phyloP scores from a whole-genome alignment of 2,888 invertebrate species.

The Polia nebulosa region DNA sequence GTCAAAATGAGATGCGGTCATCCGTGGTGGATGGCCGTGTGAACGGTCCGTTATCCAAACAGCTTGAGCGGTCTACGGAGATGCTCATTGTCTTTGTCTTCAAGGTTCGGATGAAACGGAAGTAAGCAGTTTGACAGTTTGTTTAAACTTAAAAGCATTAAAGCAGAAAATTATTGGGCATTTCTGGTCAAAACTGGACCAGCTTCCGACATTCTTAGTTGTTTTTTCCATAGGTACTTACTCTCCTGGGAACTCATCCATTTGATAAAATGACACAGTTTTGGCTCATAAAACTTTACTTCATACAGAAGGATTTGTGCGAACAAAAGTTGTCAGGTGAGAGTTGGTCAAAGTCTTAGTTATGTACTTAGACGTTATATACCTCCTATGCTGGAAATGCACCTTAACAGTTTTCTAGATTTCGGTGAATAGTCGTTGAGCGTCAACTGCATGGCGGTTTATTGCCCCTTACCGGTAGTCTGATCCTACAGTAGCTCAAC shows the following conservation, averaged over 20 bases:
- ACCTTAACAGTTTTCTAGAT: background rate
- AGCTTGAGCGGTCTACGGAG: conserved; percentile 78
- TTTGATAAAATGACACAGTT: conserved; percentile 6
- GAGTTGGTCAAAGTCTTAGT: background rate
- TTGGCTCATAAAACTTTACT: background rate
- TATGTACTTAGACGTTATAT: no score
- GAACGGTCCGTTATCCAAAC: conserved; percentile 87
- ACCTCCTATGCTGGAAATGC: background rate
- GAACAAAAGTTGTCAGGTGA: background rate
- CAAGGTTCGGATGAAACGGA: conserved; percentile 57
- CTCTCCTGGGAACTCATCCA: background rate
- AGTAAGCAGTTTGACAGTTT: conserved; percentile 60
- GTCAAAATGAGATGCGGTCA: conserved; percentile 87
- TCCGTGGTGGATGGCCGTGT: conserved; percentile 89
- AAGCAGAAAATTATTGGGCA: conserved; percentile 47
- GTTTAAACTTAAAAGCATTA: conserved; percentile 49
- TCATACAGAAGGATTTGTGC: background rate
- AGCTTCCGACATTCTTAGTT: conserved; percentile 11
- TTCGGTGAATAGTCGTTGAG: background rate
- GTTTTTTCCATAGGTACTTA: background rate
- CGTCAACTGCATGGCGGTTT: conserved; percentile 13
- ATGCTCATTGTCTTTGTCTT: conserved; percentile 57
- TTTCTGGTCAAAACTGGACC: conserved; percentile 35
- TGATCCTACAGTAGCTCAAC: conserved; percentile 4
- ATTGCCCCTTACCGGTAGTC: conserved; percentile 24